These are phyloP conservation scores for Cichladusa arquata DNA, from an alignment of 2,113 vertebrate genomes.

Conservation along the genomic window DNA sequence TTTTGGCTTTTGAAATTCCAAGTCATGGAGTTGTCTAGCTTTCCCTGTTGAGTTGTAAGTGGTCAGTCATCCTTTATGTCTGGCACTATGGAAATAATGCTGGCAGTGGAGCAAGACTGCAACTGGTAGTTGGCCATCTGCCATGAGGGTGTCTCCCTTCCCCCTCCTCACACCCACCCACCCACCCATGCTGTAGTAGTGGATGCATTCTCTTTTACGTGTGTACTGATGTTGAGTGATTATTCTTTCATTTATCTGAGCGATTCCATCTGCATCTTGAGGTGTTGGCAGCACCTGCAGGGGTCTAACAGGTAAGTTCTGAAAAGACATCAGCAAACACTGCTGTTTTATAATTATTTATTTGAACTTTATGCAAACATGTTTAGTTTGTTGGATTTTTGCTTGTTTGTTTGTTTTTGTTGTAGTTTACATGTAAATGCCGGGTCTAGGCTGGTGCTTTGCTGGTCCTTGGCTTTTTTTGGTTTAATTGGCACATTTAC, in stretches of 20 bases:
- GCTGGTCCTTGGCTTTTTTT: not conserved
- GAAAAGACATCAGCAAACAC: not conserved
- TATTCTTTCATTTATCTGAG: not conserved
- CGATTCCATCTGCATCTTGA: not conserved
- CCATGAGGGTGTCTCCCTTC: not conserved
- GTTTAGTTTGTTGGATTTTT: not conserved
- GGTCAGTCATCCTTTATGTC: not conserved
- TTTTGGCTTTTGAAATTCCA: not conserved
- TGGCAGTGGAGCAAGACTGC: not conserved
- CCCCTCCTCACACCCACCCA: not conserved
- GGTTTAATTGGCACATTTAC: not conserved
- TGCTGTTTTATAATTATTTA: not conserved
- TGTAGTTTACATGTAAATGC: not conserved
- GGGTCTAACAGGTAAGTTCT: not conserved
- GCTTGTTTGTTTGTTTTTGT: not conserved
- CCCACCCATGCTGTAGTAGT: not conserved
- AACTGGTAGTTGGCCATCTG: not conserved
- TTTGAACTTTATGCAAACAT: not conserved
- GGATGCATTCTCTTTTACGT: not conserved
- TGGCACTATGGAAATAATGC: not conserved
- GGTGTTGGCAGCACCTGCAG: not conserved
- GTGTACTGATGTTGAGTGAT: not conserved
- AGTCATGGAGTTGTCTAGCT: not conserved
- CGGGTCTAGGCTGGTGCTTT: not conserved
- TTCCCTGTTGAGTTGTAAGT: not conserved